These are phyloP conservation scores for Leistus spinibarbis DNA, from an alignment of 2,888 invertebrate species.

Conservation along the genomic window DNA sequence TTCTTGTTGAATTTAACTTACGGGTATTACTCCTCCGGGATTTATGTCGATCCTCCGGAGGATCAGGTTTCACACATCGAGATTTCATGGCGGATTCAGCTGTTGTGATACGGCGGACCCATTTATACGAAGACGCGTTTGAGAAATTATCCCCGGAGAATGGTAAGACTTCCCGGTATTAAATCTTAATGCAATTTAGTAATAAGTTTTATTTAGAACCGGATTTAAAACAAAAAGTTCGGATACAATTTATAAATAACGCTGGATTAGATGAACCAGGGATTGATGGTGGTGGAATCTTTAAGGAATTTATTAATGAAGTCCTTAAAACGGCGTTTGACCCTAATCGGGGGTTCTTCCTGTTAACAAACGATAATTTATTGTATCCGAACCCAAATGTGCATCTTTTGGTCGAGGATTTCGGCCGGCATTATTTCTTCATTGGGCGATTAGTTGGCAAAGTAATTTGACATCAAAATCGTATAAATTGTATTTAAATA, in stretches of 20 bases:
- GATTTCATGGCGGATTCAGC: conserved; percentile 53
- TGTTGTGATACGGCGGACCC: conserved; percentile 82
- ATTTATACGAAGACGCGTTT: conserved; percentile 98
- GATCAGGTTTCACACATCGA: conserved; percentile 51
- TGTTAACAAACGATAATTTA: conserved; percentile 87
- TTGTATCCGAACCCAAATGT: conserved; percentile 96
- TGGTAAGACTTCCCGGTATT: conserved; percentile 62
- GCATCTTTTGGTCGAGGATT: conserved; percentile 82
- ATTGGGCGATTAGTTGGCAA: conserved; percentile 94
- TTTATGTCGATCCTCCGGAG: conserved; percentile 58
- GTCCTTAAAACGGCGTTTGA: conserved; percentile 94
- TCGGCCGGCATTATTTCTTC: conserved; percentile 89
- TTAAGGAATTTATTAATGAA: conserved; percentile 93
- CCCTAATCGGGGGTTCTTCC: conserved; percentile 93
- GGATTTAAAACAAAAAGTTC: conserved; percentile 81
- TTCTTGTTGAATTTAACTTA: conserved; percentile 90
- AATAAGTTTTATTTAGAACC: conserved; percentile 67
- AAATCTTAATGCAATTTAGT: background rate
- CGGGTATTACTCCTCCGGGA: conserved; percentile 85
- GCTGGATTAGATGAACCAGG: conserved; percentile 95
- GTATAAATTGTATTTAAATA: background rate
- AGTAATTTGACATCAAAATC: conserved; percentile 54
- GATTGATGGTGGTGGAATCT: conserved; percentile 96
- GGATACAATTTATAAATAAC: conserved; percentile 88
- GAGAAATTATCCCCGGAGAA: conserved; percentile 90